Base-by-base conservation (phyloP, 64 coral and sea anemone species). In the Stichodactyla mertensii region DNA sequence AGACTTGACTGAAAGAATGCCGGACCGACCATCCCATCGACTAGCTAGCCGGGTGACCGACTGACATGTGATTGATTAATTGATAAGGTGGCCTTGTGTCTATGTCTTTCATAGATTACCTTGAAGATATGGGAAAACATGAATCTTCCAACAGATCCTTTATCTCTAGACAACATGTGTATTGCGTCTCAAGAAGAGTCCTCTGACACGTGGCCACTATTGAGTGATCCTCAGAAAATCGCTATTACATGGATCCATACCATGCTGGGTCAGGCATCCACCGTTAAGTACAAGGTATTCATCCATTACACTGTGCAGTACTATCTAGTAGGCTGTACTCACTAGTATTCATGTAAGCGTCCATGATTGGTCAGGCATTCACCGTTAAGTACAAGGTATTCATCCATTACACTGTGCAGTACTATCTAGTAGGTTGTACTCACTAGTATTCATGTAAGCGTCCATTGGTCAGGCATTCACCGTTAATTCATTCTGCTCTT, bases 341-440 rank as follows among this genome's bases (percentile, higher is more conserved):
- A 45, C 36, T 45, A 45, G 36, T 45, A 45, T 45, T 45, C 36
- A 45, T 45, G 3, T 45, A 45, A 45, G 36, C 36, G 36, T 45
- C 90, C 56, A 97, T 97, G 93, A 70, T 95, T 19, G 88, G 88
- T 15, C 88, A 99, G n/a, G 55, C 90, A 70, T 91, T 86, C 16
- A 78, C 91, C 11, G 97, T 99, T 26, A 99, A 99, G 20, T 99
- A 95, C 53, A 99, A 99, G 93, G 96, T 98, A 28, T 81, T 52
- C 2, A 4, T 16, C 18, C 20, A 19, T 10, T 12, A 10, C 6
- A 14, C 15, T 1, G 6, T 79, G 6, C 24, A 45, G 36, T 45
- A 45, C 36, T 45, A 45, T 45, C 36, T 45, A 45, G 36, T 45
- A 45, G 36, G 36, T 45, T 45, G 36, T 45, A 45, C 3, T 45